A percentile compares a stretch with the other conserved stretches of the same genome.
Conservation (phyloP, 2,888 invertebrate species). For the Archips crataeganus region DNA sequence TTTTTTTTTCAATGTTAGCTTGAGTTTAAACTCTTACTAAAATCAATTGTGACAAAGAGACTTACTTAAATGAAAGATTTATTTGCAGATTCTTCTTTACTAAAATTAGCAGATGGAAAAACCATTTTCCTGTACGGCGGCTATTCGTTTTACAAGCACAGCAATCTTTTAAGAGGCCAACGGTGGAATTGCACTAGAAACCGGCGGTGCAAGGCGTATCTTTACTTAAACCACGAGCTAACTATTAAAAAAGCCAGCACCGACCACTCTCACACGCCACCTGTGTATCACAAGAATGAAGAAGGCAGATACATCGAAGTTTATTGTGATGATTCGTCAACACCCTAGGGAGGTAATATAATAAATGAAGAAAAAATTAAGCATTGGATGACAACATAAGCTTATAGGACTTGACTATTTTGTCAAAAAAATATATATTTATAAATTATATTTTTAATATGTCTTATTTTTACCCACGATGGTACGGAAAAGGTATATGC, state of each 20-base stretch:
- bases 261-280: neutral
- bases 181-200: slow-evolving; percentile 40
- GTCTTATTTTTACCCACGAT: no score
- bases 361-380: no score
- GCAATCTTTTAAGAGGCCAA: neutral
- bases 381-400: no score
- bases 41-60: no score
- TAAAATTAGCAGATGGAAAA: slow-evolving; percentile 44
- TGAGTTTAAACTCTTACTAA: no score
- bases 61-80: neutral
- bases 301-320: neutral
- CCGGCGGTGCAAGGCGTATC: slow-evolving; percentile 25
- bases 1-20: no score
- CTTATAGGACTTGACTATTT: no score
- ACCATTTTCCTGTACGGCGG: slow-evolving; percentile 35
- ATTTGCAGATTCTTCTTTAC: slow-evolving; percentile 44
- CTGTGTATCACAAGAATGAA: neutral
- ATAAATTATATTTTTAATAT: no score
- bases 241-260: neutral
- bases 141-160: slow-evolving; percentile 35
- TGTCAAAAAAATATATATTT: no score
- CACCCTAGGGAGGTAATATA: no score
- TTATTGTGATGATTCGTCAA: no score
- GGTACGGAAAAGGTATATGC: no score
- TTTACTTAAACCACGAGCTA: neutral